Evolutionary conservation across 2,888 invertebrate species (phyloP), one percentile per base, ranked within the genome.

Genomic region (Ochropleura plecta): DNA sequence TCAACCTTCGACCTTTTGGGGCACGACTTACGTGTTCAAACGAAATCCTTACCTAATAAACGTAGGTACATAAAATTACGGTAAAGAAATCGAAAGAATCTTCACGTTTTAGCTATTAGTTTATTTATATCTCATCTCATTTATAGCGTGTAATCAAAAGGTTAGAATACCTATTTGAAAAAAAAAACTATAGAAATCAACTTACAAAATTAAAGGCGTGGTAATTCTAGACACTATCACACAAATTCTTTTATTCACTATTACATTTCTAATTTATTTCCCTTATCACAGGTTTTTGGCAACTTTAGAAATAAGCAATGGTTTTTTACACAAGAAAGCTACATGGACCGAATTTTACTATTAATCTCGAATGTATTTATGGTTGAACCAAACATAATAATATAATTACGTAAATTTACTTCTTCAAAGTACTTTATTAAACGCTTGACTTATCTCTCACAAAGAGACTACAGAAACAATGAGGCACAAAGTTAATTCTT

Each of bases 1-100:
- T 69, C 20, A 46, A 65, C 62, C 70, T 70, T 60, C 53, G 62
- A 48, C 59, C 55, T 53, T 81, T 16, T 55, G 49, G 66, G 12
- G 20, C 55, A 51, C 10, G n/a, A 53, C 62, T 55, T 46, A 53
- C 12, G 42, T 60, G 75, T 59, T 10, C 30, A 53, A 55, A 44
- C 14, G 9, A 6, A 55, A 55, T 49, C n/a, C n/a, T 53, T 44
- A 62, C 44, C 18, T 42, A 49, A 57, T 55, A 65, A 62, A 66
- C 62, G 46, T 62, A 53, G 12, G 68, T 51, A 53, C 48, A 18
- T 65, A 42, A 64, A 71, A 49, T 9, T 44, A 69, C 7, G n/a
- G 5, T 18, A 63, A 14, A 44, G 0, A 42, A 60, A 60, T 42
- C 12, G 30, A 7, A 16, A 30, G 12, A 57, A 30, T 68, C 12